Conservation (phyloP, 2,797 vertebrate genomes). For the Hemibagrus guttatus region DNA sequence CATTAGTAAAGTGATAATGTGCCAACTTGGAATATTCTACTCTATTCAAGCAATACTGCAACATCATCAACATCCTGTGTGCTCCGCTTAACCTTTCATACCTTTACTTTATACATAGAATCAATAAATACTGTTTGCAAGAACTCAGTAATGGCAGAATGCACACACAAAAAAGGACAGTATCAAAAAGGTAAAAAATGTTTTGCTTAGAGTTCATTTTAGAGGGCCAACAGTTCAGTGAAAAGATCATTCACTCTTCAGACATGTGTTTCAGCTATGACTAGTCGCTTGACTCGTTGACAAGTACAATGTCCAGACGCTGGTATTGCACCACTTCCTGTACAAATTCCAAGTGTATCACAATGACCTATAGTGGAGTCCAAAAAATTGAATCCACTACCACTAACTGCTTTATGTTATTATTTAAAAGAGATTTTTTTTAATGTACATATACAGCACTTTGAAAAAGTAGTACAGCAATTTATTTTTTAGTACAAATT, state of each 20-base stretch:
- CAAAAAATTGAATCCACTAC: constrained; percentile 17
- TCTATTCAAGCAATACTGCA: constrained; percentile 19
- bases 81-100: background rate
- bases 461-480: background rate
- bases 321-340: constrained; percentile 15
- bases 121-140: constrained; percentile 22
- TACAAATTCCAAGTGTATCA: constrained; percentile 20
- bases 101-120: constrained; percentile 10
- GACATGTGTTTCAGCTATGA: constrained; percentile 6
- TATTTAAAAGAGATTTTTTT: background rate
- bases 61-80: constrained; percentile 15
- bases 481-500: background rate
- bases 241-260: background rate
- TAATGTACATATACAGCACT: background rate
- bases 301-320: background rate
- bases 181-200: constrained; percentile 9
- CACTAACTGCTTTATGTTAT: background rate
- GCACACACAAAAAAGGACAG: background rate
- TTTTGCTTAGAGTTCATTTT: background rate
- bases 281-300: background rate
- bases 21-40: constrained; percentile 67
- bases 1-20: constrained; percentile 74
- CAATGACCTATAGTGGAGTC: constrained; percentile 17
- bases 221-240: background rate
- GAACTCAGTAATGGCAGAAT: background rate